Evolutionary conservation across 2,113 vertebrate genomes (phyloP).

Genomic region (Hiodon alosoides): DNA sequence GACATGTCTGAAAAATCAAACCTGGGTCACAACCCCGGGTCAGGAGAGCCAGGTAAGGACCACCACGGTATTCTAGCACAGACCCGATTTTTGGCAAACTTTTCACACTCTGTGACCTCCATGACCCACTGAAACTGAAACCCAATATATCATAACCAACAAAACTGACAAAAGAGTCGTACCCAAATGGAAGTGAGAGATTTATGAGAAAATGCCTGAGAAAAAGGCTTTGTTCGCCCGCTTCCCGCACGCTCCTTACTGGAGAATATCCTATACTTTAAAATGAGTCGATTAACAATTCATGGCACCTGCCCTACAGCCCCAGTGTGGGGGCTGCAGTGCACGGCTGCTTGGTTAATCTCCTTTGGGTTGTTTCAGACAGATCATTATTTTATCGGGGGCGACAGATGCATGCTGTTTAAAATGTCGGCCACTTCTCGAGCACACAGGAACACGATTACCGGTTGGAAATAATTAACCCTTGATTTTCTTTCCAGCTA

Average conservation of each 20-base stretch:
- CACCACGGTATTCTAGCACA: no score
- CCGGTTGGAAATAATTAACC: slow-evolving; percentile 39
- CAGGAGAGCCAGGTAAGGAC: no score
- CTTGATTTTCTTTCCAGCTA: slow-evolving; percentile 31
- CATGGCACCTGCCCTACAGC: background rate
- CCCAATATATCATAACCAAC: no score
- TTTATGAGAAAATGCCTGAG: no score
- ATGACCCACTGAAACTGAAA: no score
- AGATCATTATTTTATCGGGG: slow-evolving; percentile 28
- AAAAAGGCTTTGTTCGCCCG: background rate
- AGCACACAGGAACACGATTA: slow-evolving; percentile 22
- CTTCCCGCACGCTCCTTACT: background rate
- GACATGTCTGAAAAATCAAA: no score
- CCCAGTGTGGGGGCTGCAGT: background rate
- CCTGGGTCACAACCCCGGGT: no score
- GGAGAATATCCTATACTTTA: background rate
- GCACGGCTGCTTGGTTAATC: background rate
- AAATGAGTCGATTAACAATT: slow-evolving; percentile 4
- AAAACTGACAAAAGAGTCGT: no score
- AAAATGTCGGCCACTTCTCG: slow-evolving; percentile 39
- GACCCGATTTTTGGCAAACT: no score
- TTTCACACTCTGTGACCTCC: no score
- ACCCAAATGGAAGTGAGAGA: no score
- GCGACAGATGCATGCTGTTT: slow-evolving; percentile 22
- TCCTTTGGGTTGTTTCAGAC: slow-evolving; percentile 12